Percentiles rank a stretch among this genome's conserved stretches.
These are phyloP conservation scores for Drosophila equinoxialis DNA, from an alignment of 1,140 invertebrate genomes.

Conservation along the genomic window DNA sequence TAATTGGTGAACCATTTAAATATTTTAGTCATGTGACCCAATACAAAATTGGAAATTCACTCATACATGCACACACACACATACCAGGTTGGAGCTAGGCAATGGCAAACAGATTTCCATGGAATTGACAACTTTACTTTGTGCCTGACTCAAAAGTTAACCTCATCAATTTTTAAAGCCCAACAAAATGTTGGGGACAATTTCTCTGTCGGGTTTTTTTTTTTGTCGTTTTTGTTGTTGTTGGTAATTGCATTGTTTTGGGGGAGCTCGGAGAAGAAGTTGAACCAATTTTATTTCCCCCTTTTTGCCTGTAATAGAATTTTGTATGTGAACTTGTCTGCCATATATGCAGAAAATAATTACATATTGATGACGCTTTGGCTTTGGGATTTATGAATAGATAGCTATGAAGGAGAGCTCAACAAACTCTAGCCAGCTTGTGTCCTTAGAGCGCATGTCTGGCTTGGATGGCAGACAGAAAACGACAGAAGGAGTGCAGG, in stretches of 20 bases:
- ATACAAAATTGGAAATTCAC: constrained; percentile 1
- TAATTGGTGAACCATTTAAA: constrained; percentile 10
- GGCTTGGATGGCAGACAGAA: constrained; percentile 47
- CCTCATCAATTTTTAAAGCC: constrained; percentile 59
- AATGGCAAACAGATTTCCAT: constrained; percentile 20
- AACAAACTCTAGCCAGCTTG: constrained; percentile 48
- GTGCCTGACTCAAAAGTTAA: constrained; percentile 8
- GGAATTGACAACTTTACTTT: constrained; percentile 23
- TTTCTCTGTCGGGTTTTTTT: constrained; percentile 27
- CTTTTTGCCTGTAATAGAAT: constrained; percentile 55
- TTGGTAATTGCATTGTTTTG: constrained; percentile 39
- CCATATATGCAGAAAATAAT: constrained; percentile 58
- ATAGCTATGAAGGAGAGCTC: constrained; percentile 55
- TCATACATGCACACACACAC: background rate
- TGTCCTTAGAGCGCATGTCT: constrained; percentile 75
- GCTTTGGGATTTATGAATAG: constrained; percentile 67
- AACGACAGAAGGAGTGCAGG: constrained; percentile 28
- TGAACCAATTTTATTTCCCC: constrained; percentile 46
- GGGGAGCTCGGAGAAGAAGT: background rate
- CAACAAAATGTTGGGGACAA: constrained; percentile 53
- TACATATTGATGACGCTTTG: constrained; percentile 65
- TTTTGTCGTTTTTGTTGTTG: constrained; percentile 36
- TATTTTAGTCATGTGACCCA: constrained; percentile 8
- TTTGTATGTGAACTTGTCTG: constrained; percentile 50
- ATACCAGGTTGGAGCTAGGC: constrained; percentile 25